Conservation (phyloP, 2,113 vertebrate genomes). For the Crotalus horridus region DNA sequence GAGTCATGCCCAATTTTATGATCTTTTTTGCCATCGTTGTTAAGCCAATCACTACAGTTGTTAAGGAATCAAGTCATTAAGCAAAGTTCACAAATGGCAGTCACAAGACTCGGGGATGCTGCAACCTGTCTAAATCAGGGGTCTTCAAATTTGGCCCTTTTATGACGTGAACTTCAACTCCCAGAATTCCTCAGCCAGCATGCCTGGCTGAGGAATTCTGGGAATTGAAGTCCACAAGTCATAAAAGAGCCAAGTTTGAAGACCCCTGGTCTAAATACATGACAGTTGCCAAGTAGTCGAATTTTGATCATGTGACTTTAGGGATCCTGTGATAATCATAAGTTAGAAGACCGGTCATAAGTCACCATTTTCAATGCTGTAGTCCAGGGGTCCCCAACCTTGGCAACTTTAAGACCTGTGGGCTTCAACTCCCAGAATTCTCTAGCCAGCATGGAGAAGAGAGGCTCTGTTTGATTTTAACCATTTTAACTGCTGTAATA, state of each 20-base stretch:
- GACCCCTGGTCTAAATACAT: not conserved
- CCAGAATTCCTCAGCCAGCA: no score
- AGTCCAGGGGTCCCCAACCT: not conserved
- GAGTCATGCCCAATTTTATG: not conserved
- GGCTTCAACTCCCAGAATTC: no score
- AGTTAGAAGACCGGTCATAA: not conserved
- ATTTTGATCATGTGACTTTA: not conserved
- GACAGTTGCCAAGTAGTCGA: not conserved
- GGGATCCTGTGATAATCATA: not conserved
- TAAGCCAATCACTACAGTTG: not conserved
- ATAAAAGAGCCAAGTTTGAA: no score
- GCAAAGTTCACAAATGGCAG: not conserved
- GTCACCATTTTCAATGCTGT: not conserved
- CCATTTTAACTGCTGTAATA: not conserved
- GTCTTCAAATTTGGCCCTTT: no score
- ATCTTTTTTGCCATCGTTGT: not conserved
- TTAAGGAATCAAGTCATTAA: not conserved
- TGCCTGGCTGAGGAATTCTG: no score
- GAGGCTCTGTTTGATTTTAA: no score
- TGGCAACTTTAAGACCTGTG: no score
- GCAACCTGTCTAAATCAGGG: no score
- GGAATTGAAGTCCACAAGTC: no score
- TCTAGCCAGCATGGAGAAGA: not conserved
- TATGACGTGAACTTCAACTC: no score
- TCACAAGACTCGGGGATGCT: no score